These are phyloP conservation scores for Drosophila parabipectinata DNA, from an alignment of 1,140 invertebrate species.

Conservation along the genomic window DNA sequence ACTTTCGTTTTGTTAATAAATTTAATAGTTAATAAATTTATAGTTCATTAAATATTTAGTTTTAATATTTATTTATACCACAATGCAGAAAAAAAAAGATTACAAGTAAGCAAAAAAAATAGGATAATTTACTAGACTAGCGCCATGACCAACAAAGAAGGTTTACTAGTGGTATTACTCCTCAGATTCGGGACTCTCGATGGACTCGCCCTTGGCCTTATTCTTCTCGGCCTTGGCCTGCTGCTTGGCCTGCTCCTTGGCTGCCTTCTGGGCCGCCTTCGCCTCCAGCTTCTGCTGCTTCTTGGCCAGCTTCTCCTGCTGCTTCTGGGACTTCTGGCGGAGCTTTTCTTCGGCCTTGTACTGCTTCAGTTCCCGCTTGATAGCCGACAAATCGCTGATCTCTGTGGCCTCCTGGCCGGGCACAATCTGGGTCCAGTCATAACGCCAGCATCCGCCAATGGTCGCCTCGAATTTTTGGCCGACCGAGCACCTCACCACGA, in stretches of 20 bases:
- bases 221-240: constrained; percentile 61
- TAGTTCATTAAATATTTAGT: not conserved
- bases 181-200: constrained; percentile 56
- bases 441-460: constrained; percentile 61
- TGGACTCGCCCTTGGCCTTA: constrained; percentile 45
- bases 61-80: constrained; percentile 29
- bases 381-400: constrained; percentile 61
- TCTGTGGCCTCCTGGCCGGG: constrained; percentile 53
- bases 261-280: constrained; percentile 68
- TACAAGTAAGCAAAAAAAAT: constrained; percentile 22
- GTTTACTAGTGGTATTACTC: constrained; percentile 28
- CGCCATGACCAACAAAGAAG: constrained; percentile 27
- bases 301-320: constrained; percentile 57
- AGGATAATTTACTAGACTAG: constrained; percentile 50
- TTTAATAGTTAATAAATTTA: not conserved
- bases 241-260: constrained; percentile 70
- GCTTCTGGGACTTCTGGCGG: constrained; percentile 60
- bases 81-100: constrained; percentile 34
- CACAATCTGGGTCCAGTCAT: constrained; percentile 61
- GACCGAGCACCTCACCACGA: constrained; percentile 61
- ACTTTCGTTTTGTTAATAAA: not conserved
- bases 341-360: constrained; percentile 68
- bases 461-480: constrained; percentile 53
- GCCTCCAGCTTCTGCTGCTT: constrained; percentile 69
- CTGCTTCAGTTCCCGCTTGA: constrained; percentile 68